A percentile compares a stretch with the other conserved stretches of the same genome.
Conservation (phyloP, 2,113 vertebrate genomes). For the Calypte anna region DNA sequence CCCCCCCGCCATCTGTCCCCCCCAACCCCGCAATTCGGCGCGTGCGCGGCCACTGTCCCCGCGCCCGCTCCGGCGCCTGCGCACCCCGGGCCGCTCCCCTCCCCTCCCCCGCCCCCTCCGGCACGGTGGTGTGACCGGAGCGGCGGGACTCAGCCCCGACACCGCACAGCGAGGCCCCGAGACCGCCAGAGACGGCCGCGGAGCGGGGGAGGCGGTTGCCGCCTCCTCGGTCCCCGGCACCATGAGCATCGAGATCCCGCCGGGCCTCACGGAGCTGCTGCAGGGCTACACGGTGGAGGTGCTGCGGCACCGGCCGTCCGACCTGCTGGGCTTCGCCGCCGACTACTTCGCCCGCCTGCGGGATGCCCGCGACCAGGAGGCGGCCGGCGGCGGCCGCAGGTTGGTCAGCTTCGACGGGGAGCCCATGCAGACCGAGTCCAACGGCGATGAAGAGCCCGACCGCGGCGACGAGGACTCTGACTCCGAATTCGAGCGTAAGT, state of each 20-base stretch:
- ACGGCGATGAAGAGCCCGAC: constrained; percentile 82
- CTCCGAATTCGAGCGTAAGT: constrained; percentile 93
- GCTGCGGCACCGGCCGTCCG: constrained; percentile 89
- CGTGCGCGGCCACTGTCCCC: too few species aligned
- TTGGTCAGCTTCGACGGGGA: constrained; percentile 84
- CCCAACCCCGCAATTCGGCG: too few species aligned
- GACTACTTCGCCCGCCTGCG: constrained; percentile 92
- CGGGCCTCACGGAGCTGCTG: constrained; percentile 94
- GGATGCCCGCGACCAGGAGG: constrained; percentile 84
- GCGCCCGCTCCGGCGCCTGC: neutral
- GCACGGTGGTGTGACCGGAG: neutral
- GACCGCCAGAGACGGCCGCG: neutral
- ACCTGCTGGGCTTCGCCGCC: constrained; percentile 94
- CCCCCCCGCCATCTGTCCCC: too few species aligned
- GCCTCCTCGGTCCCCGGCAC: constrained; percentile 17
- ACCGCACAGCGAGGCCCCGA: constrained; percentile 2
- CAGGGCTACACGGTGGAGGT: constrained; percentile 98
- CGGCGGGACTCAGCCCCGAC: neutral
- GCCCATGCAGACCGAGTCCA: constrained; percentile 88
- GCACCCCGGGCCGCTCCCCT: neutral
- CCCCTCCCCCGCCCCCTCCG: neutral
- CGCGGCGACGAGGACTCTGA: constrained; percentile 82
- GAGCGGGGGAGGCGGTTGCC: neutral
- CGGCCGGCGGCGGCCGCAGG: constrained; percentile 57
- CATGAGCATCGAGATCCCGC: constrained; percentile 97